Conservation (phyloP, 2,113 vertebrate genomes). For the Pygoscelis adeliae region DNA sequence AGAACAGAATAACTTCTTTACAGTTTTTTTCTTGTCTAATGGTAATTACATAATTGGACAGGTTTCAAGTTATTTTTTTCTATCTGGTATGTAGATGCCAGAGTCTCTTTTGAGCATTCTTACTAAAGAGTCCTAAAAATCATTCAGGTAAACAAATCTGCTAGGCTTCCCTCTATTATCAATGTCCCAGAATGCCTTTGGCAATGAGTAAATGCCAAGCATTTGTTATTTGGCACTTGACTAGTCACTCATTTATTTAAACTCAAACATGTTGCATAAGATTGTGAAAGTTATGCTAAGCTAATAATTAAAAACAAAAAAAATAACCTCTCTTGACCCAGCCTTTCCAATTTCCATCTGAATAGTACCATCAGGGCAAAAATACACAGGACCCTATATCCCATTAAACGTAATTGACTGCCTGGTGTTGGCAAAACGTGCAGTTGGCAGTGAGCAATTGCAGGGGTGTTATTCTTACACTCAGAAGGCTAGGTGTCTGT, state of each 20-base stretch:
- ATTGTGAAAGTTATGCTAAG: neutral
- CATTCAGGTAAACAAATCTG: neutral
- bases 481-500: neutral
- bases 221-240: constrained; percentile 31
- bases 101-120: neutral
- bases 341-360: neutral
- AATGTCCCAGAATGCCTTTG: constrained; percentile 9
- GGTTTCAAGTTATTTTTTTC: neutral
- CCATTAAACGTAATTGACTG: accelerated
- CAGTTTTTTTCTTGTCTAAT: neutral
- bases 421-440: neutral
- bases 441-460: neutral
- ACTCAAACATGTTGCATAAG: neutral
- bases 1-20: neutral
- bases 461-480: neutral
- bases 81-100: neutral
- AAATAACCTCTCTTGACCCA: neutral
- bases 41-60: neutral
- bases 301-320: neutral
- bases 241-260: constrained; percentile 13
- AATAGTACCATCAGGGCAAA: neutral
- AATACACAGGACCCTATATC: accelerated
- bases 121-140: neutral
- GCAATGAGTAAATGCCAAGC: constrained; percentile 29
- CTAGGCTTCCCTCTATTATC: neutral